phyloP scores from a whole-genome alignment of 2,888 invertebrate genomes.

The Sesia apiformis region DNA sequence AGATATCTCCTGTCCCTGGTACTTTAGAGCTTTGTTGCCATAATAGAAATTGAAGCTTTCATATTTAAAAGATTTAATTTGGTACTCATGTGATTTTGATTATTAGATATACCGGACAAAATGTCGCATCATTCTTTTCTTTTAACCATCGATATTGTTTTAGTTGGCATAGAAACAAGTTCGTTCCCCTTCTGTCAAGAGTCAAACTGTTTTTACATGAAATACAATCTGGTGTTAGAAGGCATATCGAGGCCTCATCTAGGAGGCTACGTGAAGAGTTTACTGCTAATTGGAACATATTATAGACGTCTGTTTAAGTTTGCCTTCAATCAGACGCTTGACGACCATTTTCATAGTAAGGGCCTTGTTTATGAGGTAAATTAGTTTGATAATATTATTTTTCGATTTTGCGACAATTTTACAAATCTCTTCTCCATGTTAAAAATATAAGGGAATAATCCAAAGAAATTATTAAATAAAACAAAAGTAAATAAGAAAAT shows the following conservation, averaged over 20 bases:
- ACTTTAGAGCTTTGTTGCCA: no score
- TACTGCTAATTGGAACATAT: constrained; percentile 55
- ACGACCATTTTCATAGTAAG: constrained; percentile 47
- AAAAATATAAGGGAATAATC: neutral
- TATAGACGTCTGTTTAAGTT: constrained; percentile 55
- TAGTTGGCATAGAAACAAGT: constrained; percentile 75
- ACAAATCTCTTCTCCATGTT: neutral
- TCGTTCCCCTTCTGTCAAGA: constrained; percentile 63
- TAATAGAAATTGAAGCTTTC: no score
- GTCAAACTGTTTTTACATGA: constrained; percentile 54
- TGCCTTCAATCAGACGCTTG: constrained; percentile 44
- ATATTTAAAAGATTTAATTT: no score
- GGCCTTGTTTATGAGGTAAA: constrained; percentile 64
- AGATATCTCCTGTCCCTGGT: no score
- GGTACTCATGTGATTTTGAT: no score
- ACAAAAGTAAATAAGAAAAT: no score
- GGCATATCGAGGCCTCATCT: constrained; percentile 62
- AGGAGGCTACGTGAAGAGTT: constrained; percentile 39
- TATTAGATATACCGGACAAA: no score
- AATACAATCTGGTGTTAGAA: constrained; percentile 52
- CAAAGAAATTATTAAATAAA: no score
- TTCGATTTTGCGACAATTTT: neutral
- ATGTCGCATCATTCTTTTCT: no score
- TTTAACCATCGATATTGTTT: constrained; percentile 12
- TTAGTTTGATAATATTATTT: neutral